These are phyloP conservation scores for Cataglyphis albicans DNA, from an alignment of 2,888 invertebrate species.

Conservation along the genomic window DNA sequence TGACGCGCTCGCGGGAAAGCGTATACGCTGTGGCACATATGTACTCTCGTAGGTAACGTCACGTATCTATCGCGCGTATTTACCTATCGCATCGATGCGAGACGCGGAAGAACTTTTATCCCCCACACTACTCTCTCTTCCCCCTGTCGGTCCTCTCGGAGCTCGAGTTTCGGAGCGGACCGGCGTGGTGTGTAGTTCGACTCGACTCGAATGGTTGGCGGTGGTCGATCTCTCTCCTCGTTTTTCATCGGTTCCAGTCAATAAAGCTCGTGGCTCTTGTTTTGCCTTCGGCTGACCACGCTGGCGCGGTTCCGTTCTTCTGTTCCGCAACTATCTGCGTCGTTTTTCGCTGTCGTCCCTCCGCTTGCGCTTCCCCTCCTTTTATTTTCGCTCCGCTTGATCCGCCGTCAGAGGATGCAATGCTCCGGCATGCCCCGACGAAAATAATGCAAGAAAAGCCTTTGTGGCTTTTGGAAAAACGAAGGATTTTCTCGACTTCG, in stretches of 20 bases:
- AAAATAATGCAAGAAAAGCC: conserved; percentile 57
- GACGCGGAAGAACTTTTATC: conserved; percentile 69
- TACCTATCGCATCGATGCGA: conserved; percentile 74
- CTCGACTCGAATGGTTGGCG: conserved; percentile 40
- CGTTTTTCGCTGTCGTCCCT: conserved; percentile 63
- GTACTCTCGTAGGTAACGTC: conserved; percentile 59
- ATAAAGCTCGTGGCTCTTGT: conserved; percentile 82
- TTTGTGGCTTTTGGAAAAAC: conserved; percentile 48
- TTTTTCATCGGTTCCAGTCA: conserved; percentile 83
- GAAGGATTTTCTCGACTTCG: conserved; percentile 31
- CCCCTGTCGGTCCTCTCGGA: conserved; percentile 32
- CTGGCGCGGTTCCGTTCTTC: conserved; percentile 78
- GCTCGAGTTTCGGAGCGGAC: conserved; percentile 66
- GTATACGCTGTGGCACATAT: conserved; percentile 48
- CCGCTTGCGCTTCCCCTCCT: conserved; percentile 49
- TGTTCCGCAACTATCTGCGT: conserved; percentile 70
- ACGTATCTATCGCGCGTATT: conserved; percentile 72
- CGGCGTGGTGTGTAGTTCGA: conserved; percentile 5
- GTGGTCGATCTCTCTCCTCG: conserved; percentile 74
- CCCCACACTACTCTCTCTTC: neutral
- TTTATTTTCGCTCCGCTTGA: conserved; percentile 40
- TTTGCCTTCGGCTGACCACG: conserved; percentile 81
- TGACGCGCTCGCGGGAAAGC: conserved; percentile 41
- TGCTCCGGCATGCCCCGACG: conserved; percentile 39
- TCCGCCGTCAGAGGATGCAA: conserved; percentile 48